A percentile compares a stretch with the other conserved stretches of the same genome.
phyloP scores from a whole-genome alignment of 2,113 vertebrate genomes.

The Oenanthe oenanthe region DNA sequence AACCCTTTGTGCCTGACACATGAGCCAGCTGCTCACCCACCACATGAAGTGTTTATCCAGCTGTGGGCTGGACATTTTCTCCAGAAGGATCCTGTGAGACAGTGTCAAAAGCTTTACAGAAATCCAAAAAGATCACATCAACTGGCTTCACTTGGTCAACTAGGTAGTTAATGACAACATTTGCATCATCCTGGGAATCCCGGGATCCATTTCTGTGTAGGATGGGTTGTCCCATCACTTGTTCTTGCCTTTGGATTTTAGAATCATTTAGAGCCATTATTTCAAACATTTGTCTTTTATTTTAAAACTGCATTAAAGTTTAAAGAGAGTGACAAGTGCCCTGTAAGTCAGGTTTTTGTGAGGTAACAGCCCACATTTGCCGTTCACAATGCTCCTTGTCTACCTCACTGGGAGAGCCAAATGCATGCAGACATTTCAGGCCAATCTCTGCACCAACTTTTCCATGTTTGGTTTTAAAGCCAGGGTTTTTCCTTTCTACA shows the following conservation, averaged over 20 bases:
- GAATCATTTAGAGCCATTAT: background rate
- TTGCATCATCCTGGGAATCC: background rate
- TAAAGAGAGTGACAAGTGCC: background rate
- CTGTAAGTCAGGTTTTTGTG: background rate
- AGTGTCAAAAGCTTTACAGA: fast-evolving
- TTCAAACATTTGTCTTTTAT: background rate
- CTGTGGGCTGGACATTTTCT: background rate
- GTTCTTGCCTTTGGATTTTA: background rate
- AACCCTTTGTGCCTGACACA: background rate
- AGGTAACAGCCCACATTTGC: background rate
- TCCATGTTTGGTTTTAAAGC: background rate
- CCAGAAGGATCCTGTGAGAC: background rate
- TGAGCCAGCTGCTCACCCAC: background rate
- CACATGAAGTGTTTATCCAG: background rate
- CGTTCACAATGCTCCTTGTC: background rate
- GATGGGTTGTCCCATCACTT: background rate
- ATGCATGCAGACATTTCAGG: background rate
- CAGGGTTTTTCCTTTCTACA: background rate
- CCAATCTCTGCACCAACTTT: background rate
- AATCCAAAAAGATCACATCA: background rate
- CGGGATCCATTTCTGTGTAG: too few species aligned
- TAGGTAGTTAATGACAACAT: background rate
- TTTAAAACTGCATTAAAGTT: background rate
- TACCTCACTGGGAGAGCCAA: background rate
- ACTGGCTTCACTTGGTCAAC: background rate